Evolutionary conservation across 2,113 vertebrate genomes (phyloP).

Genomic region (Urocitellus parryii): DNA sequence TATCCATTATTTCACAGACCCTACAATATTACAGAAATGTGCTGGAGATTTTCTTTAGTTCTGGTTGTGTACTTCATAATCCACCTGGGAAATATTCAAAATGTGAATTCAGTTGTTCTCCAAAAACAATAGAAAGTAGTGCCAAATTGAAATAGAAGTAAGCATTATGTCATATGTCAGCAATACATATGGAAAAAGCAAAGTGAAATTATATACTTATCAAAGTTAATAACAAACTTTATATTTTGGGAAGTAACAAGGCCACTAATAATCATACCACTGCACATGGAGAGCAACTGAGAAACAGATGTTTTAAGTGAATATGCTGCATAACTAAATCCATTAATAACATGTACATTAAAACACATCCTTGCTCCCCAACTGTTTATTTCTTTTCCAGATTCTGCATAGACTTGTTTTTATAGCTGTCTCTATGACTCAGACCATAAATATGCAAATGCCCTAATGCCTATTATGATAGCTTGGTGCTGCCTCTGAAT

Average conservation of each 20-base stretch:
- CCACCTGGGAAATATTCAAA: slow-evolving; percentile 54
- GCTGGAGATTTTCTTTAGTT: slow-evolving; percentile 31
- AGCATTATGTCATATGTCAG: slow-evolving; percentile 57
- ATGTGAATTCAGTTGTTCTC: slow-evolving; percentile 67
- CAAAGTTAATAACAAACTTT: slow-evolving; percentile 72
- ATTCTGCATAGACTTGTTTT: slow-evolving; percentile 51
- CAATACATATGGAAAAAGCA: slow-evolving; percentile 64
- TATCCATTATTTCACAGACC: not conserved
- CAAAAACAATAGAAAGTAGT: slow-evolving; percentile 46
- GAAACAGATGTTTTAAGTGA: slow-evolving; percentile 77
- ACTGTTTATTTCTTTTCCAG: slow-evolving; percentile 61
- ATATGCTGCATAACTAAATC: slow-evolving; percentile 22
- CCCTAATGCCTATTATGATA: not conserved
- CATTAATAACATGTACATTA: slow-evolving; percentile 46
- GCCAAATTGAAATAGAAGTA: slow-evolving; percentile 73
- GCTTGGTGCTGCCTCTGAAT: slow-evolving; percentile 40
- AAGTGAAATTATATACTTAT: slow-evolving; percentile 72
- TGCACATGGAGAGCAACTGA: slow-evolving; percentile 31
- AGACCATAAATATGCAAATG: slow-evolving; percentile 65
- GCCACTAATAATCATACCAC: slow-evolving; percentile 63
- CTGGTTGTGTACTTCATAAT: slow-evolving; percentile 11
- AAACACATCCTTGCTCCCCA: slow-evolving; percentile 59
- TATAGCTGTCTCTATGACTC: slow-evolving; percentile 64
- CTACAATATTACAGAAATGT: slow-evolving; percentile 4
- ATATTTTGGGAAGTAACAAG: slow-evolving; percentile 62